These are phyloP conservation scores for Aphodius granarius DNA, from an alignment of 2,888 invertebrate species.

Conservation along the genomic window DNA sequence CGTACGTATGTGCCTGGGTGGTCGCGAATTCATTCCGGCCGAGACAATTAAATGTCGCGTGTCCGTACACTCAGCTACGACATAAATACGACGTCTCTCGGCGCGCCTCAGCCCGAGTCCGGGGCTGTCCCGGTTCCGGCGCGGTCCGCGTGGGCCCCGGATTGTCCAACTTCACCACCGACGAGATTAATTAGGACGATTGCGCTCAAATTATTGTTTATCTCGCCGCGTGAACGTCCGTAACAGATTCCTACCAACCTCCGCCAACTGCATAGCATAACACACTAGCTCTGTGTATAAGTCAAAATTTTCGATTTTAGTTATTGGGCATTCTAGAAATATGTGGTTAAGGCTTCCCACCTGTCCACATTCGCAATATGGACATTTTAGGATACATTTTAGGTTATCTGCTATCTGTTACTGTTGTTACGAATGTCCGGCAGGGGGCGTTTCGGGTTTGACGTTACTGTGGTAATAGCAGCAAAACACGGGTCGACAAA, in stretches of 20 bases:
- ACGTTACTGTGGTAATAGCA: too few relatives aligned
- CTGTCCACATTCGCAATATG: too few relatives aligned
- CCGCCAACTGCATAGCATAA: neutral
- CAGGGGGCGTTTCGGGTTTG: too few relatives aligned
- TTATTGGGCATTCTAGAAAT: too few relatives aligned
- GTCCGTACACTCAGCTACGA: conserved; percentile 21
- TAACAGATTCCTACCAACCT: neutral
- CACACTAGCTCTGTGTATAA: too few relatives aligned
- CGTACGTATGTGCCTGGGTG: conserved; percentile 29
- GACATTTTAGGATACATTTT: too few relatives aligned
- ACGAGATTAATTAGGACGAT: conserved; percentile 26
- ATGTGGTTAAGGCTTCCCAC: too few relatives aligned
- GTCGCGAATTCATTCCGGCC: conserved; percentile 31
- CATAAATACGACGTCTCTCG: conserved; percentile 29
- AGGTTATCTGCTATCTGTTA: too few relatives aligned
- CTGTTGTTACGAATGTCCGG: too few relatives aligned
- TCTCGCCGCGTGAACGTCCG: conserved; percentile 15
- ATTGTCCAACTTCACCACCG: conserved; percentile 21
- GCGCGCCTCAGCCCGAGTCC: neutral
- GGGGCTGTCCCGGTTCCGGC: neutral
- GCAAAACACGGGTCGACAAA: too few relatives aligned
- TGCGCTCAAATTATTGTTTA: conserved; percentile 29
- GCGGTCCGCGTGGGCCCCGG: conserved; percentile 23
- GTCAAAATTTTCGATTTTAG: too few relatives aligned
- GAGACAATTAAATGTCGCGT: conserved; percentile 34